These are phyloP conservation scores for Latheticus oryzae DNA, from an alignment of 2,888 invertebrate species.

Conservation along the genomic window DNA sequence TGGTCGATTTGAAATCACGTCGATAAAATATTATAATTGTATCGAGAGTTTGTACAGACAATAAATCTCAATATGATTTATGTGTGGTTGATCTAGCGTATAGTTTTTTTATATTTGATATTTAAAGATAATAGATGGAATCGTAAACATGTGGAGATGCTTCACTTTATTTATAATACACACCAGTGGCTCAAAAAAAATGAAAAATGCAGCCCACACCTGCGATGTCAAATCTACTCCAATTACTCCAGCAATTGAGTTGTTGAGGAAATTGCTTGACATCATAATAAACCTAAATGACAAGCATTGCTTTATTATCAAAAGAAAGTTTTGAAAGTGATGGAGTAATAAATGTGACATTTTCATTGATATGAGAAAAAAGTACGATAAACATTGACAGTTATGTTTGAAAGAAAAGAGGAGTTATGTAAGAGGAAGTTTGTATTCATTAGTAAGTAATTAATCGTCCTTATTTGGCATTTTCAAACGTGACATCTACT, in stretches of 20 bases:
- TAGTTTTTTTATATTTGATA: constrained; percentile 5
- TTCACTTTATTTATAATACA: no score
- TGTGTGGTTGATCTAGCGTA: constrained; percentile 11
- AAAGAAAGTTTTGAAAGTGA: constrained; percentile 10
- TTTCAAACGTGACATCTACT: no score
- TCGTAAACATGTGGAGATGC: constrained; percentile 32
- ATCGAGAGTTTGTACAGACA: constrained; percentile 3
- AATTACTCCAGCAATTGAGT: no score
- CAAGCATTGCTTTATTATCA: no score
- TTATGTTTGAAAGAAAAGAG: constrained; percentile 11
- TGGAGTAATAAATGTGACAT: constrained; percentile 19
- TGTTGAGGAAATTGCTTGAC: no score
- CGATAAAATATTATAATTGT: constrained; percentile 30
- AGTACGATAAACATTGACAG: constrained; percentile 18
- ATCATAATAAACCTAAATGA: no score
- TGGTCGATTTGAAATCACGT: constrained; percentile 17
- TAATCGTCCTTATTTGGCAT: constrained; percentile 11
- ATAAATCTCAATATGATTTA: constrained; percentile 28
- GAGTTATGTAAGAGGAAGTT: constrained; percentile 26
- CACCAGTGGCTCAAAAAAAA: no score
- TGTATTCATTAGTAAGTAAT: constrained; percentile 21
- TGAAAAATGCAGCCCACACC: no score
- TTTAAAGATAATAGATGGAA: constrained; percentile 24
- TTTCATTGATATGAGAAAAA: constrained; percentile 14
- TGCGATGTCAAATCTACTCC: no score